Percentiles rank a stretch among this genome's conserved stretches.
Conservation (phyloP, 1,140 invertebrate genomes). For the Drosophila pallidifrons region DNA sequence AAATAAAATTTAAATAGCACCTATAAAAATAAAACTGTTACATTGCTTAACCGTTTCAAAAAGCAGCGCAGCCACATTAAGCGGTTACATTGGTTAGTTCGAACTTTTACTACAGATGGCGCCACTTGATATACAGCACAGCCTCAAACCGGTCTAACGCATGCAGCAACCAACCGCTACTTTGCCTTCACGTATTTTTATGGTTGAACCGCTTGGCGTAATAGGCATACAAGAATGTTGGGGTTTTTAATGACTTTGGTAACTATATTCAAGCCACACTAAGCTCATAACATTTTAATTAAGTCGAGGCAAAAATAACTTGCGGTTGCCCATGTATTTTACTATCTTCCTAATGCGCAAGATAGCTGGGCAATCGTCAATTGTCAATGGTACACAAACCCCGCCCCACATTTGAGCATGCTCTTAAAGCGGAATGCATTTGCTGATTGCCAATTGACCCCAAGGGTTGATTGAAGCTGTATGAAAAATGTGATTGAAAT, state of each 20-base stretch:
- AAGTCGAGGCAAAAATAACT: not conserved
- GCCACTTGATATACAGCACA: not conserved
- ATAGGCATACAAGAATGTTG: not conserved
- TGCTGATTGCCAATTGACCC: not conserved
- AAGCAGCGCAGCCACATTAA: not conserved
- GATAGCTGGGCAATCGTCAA: not conserved
- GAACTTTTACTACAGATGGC: constrained; percentile 15
- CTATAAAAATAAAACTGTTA: not conserved
- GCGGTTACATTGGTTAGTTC: not conserved
- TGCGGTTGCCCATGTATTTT: too few relatives aligned
- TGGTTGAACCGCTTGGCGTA: too few relatives aligned
- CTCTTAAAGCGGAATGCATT: too few relatives aligned
- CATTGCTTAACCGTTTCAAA: not conserved
- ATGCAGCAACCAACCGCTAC: not conserved
- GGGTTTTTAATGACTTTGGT: not conserved
- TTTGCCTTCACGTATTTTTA: too few relatives aligned
- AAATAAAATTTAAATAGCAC: too few relatives aligned
- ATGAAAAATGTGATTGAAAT: not conserved
- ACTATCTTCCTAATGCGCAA: too few relatives aligned
- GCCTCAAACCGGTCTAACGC: not conserved
- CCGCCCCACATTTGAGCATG: not conserved
- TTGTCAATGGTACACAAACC: not conserved
- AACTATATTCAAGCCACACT: not conserved
- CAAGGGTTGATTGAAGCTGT: not conserved
- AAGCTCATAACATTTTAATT: not conserved